Conservation (phyloP, 2,888 invertebrate species). For the Cataglyphis altisquamis region DNA sequence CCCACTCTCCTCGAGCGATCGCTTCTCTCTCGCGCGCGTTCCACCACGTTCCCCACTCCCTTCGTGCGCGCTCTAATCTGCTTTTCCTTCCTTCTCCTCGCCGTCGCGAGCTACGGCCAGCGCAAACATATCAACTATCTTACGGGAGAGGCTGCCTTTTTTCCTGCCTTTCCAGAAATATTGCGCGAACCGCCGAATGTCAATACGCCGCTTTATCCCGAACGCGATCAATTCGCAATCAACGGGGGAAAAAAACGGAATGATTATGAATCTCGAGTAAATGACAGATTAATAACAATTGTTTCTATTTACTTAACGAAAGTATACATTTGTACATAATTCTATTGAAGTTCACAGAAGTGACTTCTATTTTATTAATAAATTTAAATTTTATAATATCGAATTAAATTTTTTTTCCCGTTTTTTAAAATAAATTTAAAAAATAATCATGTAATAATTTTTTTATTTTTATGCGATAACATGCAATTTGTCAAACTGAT, state of each 20-base stretch:
- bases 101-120: constrained; percentile 66
- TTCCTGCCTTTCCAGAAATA: constrained; percentile 16
- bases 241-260: not conserved
- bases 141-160: constrained; percentile 17
- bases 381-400: not conserved
- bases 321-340: not conserved
- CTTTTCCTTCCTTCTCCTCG: constrained; percentile 57
- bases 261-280: not conserved
- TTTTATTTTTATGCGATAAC: not conserved
- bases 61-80: constrained; percentile 79
- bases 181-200: constrained; percentile 25
- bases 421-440: not conserved
- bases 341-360: not conserved
- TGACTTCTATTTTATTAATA: not conserved
- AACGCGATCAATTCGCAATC: not conserved
- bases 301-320: not conserved
- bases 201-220: constrained; percentile 14
- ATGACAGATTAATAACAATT: not conserved
- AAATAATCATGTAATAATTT: not conserved
- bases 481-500: not conserved
- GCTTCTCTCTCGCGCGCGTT: constrained; percentile 82
- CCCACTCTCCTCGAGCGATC: constrained; percentile 70
- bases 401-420: not conserved
- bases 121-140: constrained; percentile 62
- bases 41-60: constrained; percentile 86